Base-by-base conservation (phyloP, 2,797 vertebrate species). In the Sebastes baramenuke region DNA sequence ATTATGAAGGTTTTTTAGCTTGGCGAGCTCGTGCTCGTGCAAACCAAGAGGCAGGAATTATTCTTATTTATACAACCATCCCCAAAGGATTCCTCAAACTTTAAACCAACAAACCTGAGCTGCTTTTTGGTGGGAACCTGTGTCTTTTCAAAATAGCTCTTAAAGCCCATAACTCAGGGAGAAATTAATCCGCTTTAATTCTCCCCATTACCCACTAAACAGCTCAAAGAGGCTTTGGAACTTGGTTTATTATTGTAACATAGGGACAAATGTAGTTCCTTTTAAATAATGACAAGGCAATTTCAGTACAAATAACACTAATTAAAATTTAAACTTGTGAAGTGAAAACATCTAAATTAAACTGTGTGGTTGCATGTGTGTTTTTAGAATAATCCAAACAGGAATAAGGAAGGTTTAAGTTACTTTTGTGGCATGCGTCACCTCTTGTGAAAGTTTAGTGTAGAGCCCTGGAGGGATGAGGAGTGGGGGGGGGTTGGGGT, bases 41-140 rank as follows among this genome's bases (percentile, higher is more conserved):
- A 95, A 96, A 93, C 95, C 95, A 95, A 96, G 93, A 94, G 95
- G 95, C 95, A 96, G 95, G 93, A 96, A 96, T 97, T 95, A 96
- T 87, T 96, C 95, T 95, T 96, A 95, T 96, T 97, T 97, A 95
- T 96, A 95, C 94, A 96, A 94, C 90, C 95, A 95, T 97, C 95
- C 97, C 96, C 95, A 92, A 95, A 96, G 96, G 96, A 94, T 95
- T 89, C 79, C 81, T 88, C 88, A 62, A 86, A 89, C 88, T 90
- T 96, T 96, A 95, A 96, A 96, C 92, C 94, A 97, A 97, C 93
- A 95, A 97, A 96, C 94, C 94, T 95, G 91, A 93, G 92, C 94
- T 84, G 92, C 89, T 94, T 96, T 95, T 95, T 81, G 92, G 91
- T 91, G 95, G 95, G 95, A 93, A 95, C 94, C 93, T 95, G 93